A percentile compares a stretch with the other conserved stretches of the same genome.
phyloP scores from a whole-genome alignment of 2,113 vertebrate species.

The Vulpes ferrilata region DNA sequence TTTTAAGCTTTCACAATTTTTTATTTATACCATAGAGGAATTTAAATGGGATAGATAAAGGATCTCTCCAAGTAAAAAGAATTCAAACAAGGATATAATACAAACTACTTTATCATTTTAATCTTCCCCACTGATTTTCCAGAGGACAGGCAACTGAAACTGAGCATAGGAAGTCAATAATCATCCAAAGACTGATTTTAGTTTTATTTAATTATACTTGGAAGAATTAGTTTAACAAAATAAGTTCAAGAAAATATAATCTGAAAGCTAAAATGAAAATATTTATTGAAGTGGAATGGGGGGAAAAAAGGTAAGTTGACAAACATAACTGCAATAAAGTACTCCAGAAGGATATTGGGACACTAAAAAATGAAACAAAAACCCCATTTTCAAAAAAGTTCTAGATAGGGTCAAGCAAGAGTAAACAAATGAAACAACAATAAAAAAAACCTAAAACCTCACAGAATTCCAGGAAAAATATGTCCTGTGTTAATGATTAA shows the following conservation, averaged over 20 bases:
- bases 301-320: background rate
- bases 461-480: background rate
- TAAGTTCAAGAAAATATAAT: slow-evolving; percentile 18
- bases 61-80: background rate
- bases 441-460: background rate
- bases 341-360: background rate
- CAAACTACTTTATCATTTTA: background rate
- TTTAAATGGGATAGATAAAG: background rate
- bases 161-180: background rate
- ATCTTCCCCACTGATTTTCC: background rate
- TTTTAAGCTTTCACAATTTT: background rate
- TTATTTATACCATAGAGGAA: background rate
- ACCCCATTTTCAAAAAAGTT: background rate
- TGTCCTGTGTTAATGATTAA: background rate
- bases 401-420: background rate
- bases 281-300: background rate
- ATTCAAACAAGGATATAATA: background rate
- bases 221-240: background rate
- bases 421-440: background rate
- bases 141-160: background rate
- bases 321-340: background rate
- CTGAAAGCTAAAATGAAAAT: background rate
- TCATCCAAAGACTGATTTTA: background rate
- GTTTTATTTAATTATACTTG: background rate
- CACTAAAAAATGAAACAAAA: background rate